Conservation (phyloP, 2,888 invertebrate genomes). For the Dexiosoma caninum region DNA sequence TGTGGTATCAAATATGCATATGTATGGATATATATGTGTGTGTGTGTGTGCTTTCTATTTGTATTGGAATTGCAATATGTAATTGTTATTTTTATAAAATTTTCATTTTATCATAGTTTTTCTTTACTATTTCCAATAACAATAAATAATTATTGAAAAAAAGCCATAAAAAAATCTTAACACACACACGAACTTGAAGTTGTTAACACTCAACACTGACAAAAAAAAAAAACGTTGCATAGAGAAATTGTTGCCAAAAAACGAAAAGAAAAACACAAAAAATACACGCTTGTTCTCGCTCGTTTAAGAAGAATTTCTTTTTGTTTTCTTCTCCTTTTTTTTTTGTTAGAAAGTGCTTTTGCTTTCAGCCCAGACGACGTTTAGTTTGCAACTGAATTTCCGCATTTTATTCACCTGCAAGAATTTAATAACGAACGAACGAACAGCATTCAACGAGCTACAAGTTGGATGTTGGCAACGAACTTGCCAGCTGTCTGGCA, state of each 20-base stretch:
- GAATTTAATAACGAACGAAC: conserved; percentile 39
- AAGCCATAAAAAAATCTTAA: neutral
- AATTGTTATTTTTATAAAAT: too few species aligned
- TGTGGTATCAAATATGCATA: too few species aligned
- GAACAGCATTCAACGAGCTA: neutral
- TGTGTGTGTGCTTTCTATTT: too few species aligned
- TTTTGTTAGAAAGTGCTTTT: conserved; percentile 33
- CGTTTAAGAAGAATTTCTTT: neutral
- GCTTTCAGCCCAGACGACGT: conserved; percentile 45
- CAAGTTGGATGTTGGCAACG: conserved; percentile 36
- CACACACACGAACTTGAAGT: neutral
- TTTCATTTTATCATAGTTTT: too few species aligned
- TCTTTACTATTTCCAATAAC: neutral
- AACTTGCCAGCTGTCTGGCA: neutral
- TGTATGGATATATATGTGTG: too few species aligned
- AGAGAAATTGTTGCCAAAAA: conserved; percentile 49
- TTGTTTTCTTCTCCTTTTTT: too few species aligned
- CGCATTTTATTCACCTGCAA: conserved; percentile 58
- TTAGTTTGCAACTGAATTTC: conserved; percentile 61
- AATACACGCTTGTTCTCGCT: conserved; percentile 9
- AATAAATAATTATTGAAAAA: neutral
- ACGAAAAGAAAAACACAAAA: conserved; percentile 40
- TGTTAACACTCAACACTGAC: neutral
- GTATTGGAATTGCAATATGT: too few species aligned
- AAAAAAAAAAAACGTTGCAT: conserved; percentile 32